Evolutionary conservation across 2,797 vertebrate genomes (phyloP), one percentile per base, ranked within the genome.

Genomic region (Sebastolobus altivelis): DNA sequence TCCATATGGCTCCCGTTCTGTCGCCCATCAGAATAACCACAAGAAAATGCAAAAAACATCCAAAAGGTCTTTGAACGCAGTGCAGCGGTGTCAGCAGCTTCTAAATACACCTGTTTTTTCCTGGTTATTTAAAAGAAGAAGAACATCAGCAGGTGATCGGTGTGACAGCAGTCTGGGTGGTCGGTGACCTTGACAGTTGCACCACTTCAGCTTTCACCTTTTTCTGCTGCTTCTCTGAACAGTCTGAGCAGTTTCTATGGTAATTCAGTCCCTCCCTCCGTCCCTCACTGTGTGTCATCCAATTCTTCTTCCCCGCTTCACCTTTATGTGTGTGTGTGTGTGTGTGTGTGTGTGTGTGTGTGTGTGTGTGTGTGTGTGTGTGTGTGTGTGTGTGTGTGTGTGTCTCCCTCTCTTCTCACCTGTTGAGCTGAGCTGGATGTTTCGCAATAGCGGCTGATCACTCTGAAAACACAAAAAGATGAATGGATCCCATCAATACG

Each of bases 191-290:
- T 87, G 81, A 82, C 72, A 81, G 76, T 80, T 78, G 18, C 65
- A 87, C 68, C 75, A 59, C 75, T 86, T 70, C 71, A 66, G 81
- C 79, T 79, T 87, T 90, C 78, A 88, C 75, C 88, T 83, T 75
- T 65, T 79, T 84, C 75, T 84, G 52, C 72, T 80, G 81, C 86
- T 90, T 79, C 87, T 84, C 73, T 69, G 68, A 88, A 72, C 79
- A 79, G 80, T 83, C 69, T 18, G 12, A 71, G 33, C 60, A 22
- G 92, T 94, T 91, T 89, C 94, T 79, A 92, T 92, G 92, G 92
- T 20, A 68, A 94, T 68, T 5, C 79, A 84, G 91, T 71, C 87
- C 94, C 93, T 90, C 91, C 93, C 92, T 71, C 88, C 74, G 82
- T 78, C 68, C 69, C 87, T 84, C 65, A 46, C 40, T 72, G 79